Percentiles rank a stretch among this genome's conserved stretches.
phyloP scores from a whole-genome alignment of 2,888 invertebrate species.

The Synergus laeviventris region DNA sequence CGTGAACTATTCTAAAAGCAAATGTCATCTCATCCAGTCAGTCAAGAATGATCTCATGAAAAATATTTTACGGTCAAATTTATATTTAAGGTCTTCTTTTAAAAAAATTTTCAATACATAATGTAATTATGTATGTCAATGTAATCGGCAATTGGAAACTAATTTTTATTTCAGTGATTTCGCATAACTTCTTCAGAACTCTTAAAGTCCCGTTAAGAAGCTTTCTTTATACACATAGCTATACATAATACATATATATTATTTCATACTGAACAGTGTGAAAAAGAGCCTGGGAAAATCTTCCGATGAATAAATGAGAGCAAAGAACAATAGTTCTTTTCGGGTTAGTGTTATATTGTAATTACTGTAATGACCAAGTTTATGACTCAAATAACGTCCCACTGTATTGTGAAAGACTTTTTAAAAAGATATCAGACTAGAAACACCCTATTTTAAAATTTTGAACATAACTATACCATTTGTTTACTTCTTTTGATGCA shows the following conservation, averaged over 20 bases:
- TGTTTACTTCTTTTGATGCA: background rate
- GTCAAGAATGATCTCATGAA: background rate
- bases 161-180: background rate
- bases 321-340: conserved; percentile 33
- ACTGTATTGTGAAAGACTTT: conserved; percentile 4
- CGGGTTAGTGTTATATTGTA: conserved; percentile 12
- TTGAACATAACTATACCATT: background rate
- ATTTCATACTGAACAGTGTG: conserved; percentile 8
- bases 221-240: background rate
- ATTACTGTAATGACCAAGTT: conserved; percentile 21
- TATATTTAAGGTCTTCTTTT: background rate
- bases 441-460: background rate
- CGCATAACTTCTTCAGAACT: background rate
- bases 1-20: background rate
- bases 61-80: background rate
- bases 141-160: background rate
- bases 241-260: background rate
- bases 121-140: background rate
- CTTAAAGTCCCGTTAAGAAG: background rate
- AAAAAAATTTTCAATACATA: background rate
- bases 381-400: conserved; percentile 25
- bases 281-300: conserved; percentile 24
- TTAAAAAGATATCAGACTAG: background rate
- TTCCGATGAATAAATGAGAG: conserved; percentile 21
- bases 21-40: background rate